Conservation (phyloP, 2,797 vertebrate genomes). For the Sebastes hopkinsi region DNA sequence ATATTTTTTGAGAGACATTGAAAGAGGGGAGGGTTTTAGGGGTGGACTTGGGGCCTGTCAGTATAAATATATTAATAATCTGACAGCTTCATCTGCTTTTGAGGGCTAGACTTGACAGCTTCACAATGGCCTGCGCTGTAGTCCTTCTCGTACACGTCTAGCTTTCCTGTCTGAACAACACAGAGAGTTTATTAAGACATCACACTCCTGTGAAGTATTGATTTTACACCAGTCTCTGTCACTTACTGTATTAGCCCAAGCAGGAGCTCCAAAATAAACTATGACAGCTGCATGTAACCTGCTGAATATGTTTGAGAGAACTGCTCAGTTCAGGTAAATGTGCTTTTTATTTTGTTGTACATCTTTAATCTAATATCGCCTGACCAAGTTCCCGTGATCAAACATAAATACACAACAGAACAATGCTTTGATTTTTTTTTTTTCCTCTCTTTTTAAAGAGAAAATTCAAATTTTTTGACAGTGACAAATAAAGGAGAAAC, state of each 20-base stretch:
- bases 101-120: conserved; percentile 84
- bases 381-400: conserved; percentile 54
- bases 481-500: conserved; percentile 50
- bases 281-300: conserved; percentile 76
- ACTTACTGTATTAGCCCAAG: conserved; percentile 78
- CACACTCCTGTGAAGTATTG: conserved; percentile 83
- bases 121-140: conserved; percentile 84
- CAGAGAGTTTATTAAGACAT: conserved; percentile 87
- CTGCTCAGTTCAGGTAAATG: conserved; percentile 58
- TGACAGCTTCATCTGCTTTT: conserved; percentile 90
- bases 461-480: conserved; percentile 45
- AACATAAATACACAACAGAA: conserved; percentile 31
- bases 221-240: conserved; percentile 81
- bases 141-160: conserved; percentile 81
- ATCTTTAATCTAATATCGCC: conserved; percentile 61
- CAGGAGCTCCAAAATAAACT: conserved; percentile 72
- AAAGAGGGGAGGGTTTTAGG: conserved; percentile 77
- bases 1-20: conserved; percentile 80
- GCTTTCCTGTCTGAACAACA: conserved; percentile 81
- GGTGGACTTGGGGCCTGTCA: conserved; percentile 78
- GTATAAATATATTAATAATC: conserved; percentile 89
- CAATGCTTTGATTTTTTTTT: conserved; percentile 33
- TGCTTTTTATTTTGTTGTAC: conserved; percentile 49
- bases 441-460: background rate
- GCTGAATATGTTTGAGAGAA: conserved; percentile 64